Base-by-base conservation (phyloP, 1,140 invertebrate genomes). In the Dendroctonus valens region DNA sequence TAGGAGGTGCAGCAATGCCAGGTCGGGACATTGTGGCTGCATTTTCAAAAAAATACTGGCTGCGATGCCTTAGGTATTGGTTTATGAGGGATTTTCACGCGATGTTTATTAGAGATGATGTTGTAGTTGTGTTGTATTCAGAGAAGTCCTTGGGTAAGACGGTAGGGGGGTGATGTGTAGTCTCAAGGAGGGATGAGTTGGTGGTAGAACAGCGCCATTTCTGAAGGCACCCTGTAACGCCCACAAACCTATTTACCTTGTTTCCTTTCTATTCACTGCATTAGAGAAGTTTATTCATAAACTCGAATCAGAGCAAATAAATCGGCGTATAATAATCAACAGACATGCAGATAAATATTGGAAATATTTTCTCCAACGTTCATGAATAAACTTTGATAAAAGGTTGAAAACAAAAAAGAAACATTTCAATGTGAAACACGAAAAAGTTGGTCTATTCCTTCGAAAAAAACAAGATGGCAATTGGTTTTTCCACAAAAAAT, bases 201-300 rank as follows among this genome's bases (percentile, higher is more conserved):
- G 72, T 73, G 74, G 74, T 73, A 59, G 69, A 71, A 74, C 72
- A 77, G 75, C 75, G 72, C 68, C 73, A 74, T 73, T 71, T 73
- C 72, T 74, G 71, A 71, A 57, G 73, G 69, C 72, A 72, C 70
- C 77, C 77, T 79, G 77, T 67, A 79, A 79, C 70, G 75, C 75
- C 74, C 74, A 77, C 76, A 78, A 79, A 77, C 66, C 69, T 72
- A 70, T 70, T 77, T 76, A 73, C 70, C 62, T 66, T 71, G 67
- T 68, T 67, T 69, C 15, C 58, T 39, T 37, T 51, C 41, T 41
- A 61, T 48, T 63, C n/a, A 44, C 53, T 38, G 49, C 26, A 62
- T 37, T 44, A 9, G 42, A 26, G 26, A 26, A 26, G 57, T 40
- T 58, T 64, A 65, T 49, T 37, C 38, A 40, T 38, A 49, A 66